Evolutionary conservation across 2,113 vertebrate species (phyloP).

Genomic region (Pelusios castaneus): DNA sequence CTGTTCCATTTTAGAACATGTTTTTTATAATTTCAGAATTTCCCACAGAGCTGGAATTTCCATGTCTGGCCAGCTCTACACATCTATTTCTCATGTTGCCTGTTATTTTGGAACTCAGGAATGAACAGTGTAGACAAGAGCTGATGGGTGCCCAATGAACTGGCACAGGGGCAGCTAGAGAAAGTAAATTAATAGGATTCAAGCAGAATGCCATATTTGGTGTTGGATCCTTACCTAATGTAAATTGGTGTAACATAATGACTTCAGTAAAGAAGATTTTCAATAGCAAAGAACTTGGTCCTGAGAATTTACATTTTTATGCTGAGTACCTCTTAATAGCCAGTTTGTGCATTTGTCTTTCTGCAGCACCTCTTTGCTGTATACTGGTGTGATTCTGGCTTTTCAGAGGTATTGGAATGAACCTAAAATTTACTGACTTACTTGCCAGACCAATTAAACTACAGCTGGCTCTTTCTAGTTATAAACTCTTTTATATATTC

Average conservation of each 20-base stretch:
- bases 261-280: not conserved
- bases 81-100: not conserved
- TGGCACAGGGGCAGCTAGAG: too few relatives aligned
- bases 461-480: not conserved
- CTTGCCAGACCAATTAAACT: not conserved
- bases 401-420: not conserved
- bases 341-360: not conserved
- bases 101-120: not conserved
- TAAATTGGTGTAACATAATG: not conserved
- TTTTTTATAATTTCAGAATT: not conserved
- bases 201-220: rapidly evolving
- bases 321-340: not conserved
- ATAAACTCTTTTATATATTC: not conserved
- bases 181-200: not conserved
- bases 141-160: not conserved
- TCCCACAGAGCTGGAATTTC: not conserved
- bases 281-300: not conserved
- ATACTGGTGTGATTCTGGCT: not conserved
- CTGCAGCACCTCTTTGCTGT: not conserved
- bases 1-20: not conserved
- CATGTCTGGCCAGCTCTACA: not conserved
- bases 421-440: not conserved
- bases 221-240: not conserved
- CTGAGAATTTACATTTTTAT: not conserved
- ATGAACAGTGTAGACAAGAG: not conserved